These are phyloP conservation scores for Ceyx melanurus DNA, from an alignment of 2,113 vertebrate species.

Conservation along the genomic window DNA sequence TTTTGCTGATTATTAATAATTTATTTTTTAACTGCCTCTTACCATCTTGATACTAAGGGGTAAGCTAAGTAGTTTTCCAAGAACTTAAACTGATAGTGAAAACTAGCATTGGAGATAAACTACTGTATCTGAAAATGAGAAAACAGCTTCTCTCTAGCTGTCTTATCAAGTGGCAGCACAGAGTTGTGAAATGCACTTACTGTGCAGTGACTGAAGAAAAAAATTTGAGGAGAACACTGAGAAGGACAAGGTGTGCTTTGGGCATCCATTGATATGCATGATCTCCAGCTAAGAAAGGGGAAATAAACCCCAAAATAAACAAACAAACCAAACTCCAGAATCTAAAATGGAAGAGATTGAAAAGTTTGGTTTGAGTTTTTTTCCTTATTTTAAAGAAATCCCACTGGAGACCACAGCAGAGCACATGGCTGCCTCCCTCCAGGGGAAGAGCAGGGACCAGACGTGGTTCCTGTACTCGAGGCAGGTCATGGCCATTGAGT, in stretches of 20 bases:
- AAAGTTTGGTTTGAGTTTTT: neutral
- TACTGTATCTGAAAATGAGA: constrained; percentile 33
- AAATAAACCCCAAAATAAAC: too few species aligned
- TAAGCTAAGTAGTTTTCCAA: constrained; percentile 53
- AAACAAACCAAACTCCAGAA: neutral
- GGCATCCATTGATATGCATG: neutral
- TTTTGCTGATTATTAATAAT: neutral
- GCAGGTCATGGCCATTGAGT: accelerated
- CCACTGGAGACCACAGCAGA: neutral
- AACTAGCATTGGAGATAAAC: constrained; percentile 46
- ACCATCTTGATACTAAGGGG: neutral
- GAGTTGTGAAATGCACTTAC: neutral
- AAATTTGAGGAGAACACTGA: neutral
- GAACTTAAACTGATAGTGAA: constrained; percentile 49
- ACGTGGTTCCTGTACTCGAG: accelerated
- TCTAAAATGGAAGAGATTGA: neutral
- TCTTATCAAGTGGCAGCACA: constrained; percentile 25
- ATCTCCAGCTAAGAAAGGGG: neutral
- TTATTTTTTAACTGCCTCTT: neutral
- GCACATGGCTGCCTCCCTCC: neutral
- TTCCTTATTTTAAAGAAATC: neutral
- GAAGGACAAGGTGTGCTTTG: neutral
- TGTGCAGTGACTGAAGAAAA: neutral
- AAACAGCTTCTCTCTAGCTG: constrained; percentile 48
- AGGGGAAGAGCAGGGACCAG: neutral